phyloP scores from a whole-genome alignment of 2,888 invertebrate genomes.

The Tetheella fluctuosa region DNA sequence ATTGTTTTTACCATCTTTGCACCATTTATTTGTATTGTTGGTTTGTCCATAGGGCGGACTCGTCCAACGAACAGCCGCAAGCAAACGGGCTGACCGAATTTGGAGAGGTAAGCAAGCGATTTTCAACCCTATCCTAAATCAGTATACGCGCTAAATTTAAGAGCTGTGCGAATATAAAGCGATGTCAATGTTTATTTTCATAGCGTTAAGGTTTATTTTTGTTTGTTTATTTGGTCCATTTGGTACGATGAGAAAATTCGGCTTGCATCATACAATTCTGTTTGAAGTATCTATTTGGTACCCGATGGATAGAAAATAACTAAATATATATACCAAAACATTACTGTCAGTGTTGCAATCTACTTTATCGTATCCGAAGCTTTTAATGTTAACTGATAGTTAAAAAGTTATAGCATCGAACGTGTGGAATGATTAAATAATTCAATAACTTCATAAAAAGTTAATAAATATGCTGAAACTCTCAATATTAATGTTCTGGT shows the following conservation, averaged over 20 bases:
- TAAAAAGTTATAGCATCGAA: too few species aligned
- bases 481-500: too few species aligned
- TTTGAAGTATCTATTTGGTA: not conserved
- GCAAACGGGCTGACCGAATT: slow-evolving; percentile 80
- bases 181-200: slow-evolving; percentile 1
- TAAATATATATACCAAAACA: not conserved
- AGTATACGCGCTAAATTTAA: slow-evolving; percentile 16
- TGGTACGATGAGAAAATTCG: not conserved
- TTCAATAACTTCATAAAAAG: too few species aligned
- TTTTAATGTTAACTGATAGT: too few species aligned
- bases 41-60: slow-evolving; percentile 79
- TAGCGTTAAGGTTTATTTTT: not conserved
- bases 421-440: too few species aligned
- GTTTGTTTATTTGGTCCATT: slow-evolving; percentile 4
- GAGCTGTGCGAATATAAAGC: slow-evolving; percentile 21
- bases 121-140: slow-evolving; percentile 28
- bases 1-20: slow-evolving; percentile 45
- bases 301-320: not conserved
- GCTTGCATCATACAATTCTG: not conserved
- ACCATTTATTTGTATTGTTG: slow-evolving; percentile 69
- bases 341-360: too few species aligned
- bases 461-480: too few species aligned
- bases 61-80: slow-evolving; percentile 76
- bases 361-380: too few species aligned
- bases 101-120: slow-evolving; percentile 73